Percentiles rank a stretch among this genome's conserved stretches.
These are phyloP conservation scores for Forbesichthys agassizii DNA, from an alignment of 2,113 vertebrate genomes.

Conservation along the genomic window DNA sequence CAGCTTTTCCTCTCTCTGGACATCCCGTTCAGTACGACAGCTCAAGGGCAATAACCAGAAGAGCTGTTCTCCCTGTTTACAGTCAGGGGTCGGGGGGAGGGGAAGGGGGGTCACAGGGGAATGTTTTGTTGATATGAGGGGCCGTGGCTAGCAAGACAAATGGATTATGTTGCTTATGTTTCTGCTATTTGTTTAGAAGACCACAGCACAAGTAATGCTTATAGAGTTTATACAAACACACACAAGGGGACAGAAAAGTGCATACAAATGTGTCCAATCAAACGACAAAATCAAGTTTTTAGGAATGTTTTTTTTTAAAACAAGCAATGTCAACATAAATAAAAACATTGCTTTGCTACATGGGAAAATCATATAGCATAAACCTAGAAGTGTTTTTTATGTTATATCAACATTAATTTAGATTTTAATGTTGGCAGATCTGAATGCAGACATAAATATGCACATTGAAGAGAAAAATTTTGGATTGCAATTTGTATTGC, in stretches of 20 bases:
- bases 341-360: too few species aligned
- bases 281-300: too few species aligned
- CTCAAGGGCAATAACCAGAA: slow-evolving; percentile 31
- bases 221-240: not conserved
- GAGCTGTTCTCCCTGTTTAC: slow-evolving; percentile 24
- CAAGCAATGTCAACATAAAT: too few species aligned
- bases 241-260: not conserved
- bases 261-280: too few species aligned
- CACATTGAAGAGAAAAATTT: not conserved
- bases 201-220: not conserved
- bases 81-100: slow-evolving; percentile 32
- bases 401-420: too few species aligned
- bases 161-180: slow-evolving; percentile 35
- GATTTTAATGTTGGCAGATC: too few species aligned
- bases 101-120: slow-evolving; percentile 6
- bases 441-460: slow-evolving; percentile 20
- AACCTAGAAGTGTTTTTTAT: too few species aligned
- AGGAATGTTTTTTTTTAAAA: too few species aligned
- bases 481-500: too few species aligned
- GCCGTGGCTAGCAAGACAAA: slow-evolving; percentile 7
- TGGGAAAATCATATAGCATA: too few species aligned
- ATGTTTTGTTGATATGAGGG: slow-evolving; percentile 22
- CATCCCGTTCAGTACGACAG: slow-evolving; percentile 9
- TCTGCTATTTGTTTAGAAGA: slow-evolving; percentile 15
- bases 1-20: not conserved